These are phyloP conservation scores for Opisthograptis luteolata DNA, from an alignment of 2,888 invertebrate species.

Conservation along the genomic window DNA sequence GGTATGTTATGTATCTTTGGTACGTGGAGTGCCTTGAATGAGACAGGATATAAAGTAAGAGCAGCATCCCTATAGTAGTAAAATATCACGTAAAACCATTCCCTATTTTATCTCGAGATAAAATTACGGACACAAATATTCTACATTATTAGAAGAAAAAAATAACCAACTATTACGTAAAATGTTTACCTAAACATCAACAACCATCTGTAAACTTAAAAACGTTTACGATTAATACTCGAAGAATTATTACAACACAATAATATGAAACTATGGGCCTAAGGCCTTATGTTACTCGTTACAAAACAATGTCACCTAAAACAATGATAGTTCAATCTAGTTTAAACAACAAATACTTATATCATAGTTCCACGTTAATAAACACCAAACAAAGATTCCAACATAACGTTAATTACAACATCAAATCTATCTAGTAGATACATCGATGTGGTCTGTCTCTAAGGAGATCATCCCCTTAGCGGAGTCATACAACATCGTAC, in stretches of 20 bases:
- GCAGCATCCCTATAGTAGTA: constrained; percentile 47
- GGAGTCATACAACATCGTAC: constrained; percentile 50
- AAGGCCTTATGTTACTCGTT: constrained; percentile 67
- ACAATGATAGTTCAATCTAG: constrained; percentile 46
- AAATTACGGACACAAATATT: constrained; percentile 46
- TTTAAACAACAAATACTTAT: constrained; percentile 41
- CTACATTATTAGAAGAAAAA: constrained; percentile 46
- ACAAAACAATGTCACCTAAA: constrained; percentile 61
- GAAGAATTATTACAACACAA: constrained; percentile 55
- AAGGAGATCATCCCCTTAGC: constrained; percentile 56
- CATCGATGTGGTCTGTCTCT: constrained; percentile 57
- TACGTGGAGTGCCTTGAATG: constrained; percentile 66
- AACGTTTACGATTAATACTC: constrained; percentile 68
- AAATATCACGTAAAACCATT: constrained; percentile 52
- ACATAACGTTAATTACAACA: constrained; percentile 68
- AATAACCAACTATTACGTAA: constrained; percentile 63
- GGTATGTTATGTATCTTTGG: constrained; percentile 52
- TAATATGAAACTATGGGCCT: constrained; percentile 66
- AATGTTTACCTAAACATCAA: constrained; percentile 79
- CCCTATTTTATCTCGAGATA: constrained; percentile 59
- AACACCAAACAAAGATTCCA: constrained; percentile 63
- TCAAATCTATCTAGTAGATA: constrained; percentile 74
- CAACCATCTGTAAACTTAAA: constrained; percentile 80
- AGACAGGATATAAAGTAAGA: constrained; percentile 44
- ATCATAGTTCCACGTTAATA: constrained; percentile 47